Evolutionary conservation across 2,888 invertebrate genomes (phyloP).

Genomic region (Phymatocera aterrima): DNA sequence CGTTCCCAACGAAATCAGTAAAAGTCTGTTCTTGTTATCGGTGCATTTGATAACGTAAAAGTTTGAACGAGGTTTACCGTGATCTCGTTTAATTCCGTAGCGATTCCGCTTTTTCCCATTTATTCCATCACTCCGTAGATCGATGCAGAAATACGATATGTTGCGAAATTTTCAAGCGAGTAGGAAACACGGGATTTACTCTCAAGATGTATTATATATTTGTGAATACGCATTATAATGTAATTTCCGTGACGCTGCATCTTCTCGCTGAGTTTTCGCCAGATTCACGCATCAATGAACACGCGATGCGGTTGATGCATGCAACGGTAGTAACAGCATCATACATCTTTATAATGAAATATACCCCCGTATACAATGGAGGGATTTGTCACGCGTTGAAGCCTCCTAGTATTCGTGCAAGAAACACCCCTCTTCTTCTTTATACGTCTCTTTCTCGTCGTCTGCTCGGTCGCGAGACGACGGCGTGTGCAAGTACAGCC

Average conservation of each 20-base stretch:
- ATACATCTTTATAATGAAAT: slow-evolving; percentile 36
- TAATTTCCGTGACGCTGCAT: slow-evolving; percentile 54
- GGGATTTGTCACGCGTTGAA: slow-evolving; percentile 64
- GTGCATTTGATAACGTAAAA: too few species aligned
- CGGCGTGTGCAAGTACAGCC: too few species aligned
- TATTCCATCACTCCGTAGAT: too few species aligned
- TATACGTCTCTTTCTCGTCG: not conserved
- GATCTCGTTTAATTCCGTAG: too few species aligned
- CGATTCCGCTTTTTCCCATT: too few species aligned
- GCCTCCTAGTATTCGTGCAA: slow-evolving; percentile 41
- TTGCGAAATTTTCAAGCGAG: too few species aligned
- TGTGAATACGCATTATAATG: slow-evolving; percentile 49
- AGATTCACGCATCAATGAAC: slow-evolving; percentile 65
- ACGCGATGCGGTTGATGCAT: slow-evolving; percentile 57
- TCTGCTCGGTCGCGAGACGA: not conserved
- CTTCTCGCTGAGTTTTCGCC: slow-evolving; percentile 49
- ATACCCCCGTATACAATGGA: slow-evolving; percentile 56
- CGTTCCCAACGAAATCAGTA: too few species aligned
- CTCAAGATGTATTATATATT: not conserved
- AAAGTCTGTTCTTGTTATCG: too few species aligned
- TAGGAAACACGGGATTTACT: not conserved
- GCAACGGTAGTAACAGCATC: slow-evolving; percentile 58
- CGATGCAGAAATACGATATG: too few species aligned
- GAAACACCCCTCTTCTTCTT: slow-evolving; percentile 11
- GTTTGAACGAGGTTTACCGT: too few species aligned